A percentile compares a stretch with the other conserved stretches of the same genome.
phyloP scores from a whole-genome alignment of 2,888 invertebrate genomes.

The Stenoptilia bipunctidactyla region DNA sequence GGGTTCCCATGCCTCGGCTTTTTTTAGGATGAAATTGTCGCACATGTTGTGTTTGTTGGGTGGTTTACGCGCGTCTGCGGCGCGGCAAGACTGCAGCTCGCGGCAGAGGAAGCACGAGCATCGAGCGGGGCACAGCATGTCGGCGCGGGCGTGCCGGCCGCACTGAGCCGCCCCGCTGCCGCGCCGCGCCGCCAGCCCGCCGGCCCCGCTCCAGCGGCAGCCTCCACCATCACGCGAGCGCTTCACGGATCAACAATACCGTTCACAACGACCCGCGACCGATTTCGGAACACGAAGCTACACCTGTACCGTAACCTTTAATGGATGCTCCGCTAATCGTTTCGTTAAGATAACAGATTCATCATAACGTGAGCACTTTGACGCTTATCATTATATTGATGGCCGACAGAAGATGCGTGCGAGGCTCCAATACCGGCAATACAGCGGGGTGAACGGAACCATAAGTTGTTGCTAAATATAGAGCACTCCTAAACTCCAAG shows the following conservation, averaged over 20 bases:
- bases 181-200: slow-evolving; percentile 19
- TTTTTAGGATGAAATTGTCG: slow-evolving; percentile 69
- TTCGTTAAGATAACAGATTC: background rate
- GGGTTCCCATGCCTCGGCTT: slow-evolving; percentile 64
- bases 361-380: background rate
- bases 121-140: slow-evolving; percentile 79
- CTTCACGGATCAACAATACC: slow-evolving; percentile 47
- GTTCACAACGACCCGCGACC: slow-evolving; percentile 17
- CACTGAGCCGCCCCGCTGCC: slow-evolving; percentile 39
- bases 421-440: no score
- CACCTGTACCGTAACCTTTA: background rate
- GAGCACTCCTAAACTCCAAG: slow-evolving; percentile 29
- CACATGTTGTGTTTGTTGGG: slow-evolving; percentile 51
- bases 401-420: slow-evolving; percentile 18
- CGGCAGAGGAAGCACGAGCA: slow-evolving; percentile 83
- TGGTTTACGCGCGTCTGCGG: slow-evolving; percentile 57
- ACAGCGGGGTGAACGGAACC: slow-evolving; percentile 43
- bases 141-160: slow-evolving; percentile 51
- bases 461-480: slow-evolving; percentile 54
- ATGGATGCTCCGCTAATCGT: background rate
- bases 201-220: slow-evolving; percentile 28
- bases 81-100: slow-evolving; percentile 76
- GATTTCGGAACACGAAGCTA: background rate
- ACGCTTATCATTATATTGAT: slow-evolving; percentile 20
- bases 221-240: slow-evolving; percentile 31